Conservation (phyloP, 64 coral and sea anemone species). For the Montipora foliosa region DNA sequence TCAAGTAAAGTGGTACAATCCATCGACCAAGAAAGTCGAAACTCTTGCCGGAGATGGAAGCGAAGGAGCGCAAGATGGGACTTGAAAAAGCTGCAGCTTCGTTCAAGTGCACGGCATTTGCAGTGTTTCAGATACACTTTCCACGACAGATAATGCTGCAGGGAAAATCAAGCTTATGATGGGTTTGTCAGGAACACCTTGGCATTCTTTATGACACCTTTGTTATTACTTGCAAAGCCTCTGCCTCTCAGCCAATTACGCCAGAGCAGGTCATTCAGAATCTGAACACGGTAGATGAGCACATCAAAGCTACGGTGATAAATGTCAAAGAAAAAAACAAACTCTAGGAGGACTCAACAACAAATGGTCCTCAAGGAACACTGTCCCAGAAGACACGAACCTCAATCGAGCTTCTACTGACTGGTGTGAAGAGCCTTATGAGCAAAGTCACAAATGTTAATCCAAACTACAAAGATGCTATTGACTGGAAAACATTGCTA, state of each 20-base stretch:
- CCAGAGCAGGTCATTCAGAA: too few relatives aligned
- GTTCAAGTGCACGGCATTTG: conserved; percentile 68
- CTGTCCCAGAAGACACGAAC: too few relatives aligned
- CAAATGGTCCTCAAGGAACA: too few relatives aligned
- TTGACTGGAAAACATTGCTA: too few relatives aligned
- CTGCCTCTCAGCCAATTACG: conserved; percentile 8
- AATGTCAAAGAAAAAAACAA: too few relatives aligned
- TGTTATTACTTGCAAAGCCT: conserved; percentile 31
- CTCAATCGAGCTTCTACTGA: too few relatives aligned
- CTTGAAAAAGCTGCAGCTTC: conserved; percentile 70
- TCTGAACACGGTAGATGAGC: too few relatives aligned
- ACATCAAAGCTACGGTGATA: too few relatives aligned
- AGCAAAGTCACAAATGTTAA: too few relatives aligned
- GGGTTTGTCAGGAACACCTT: conserved; percentile 49
- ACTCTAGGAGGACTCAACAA: too few relatives aligned
- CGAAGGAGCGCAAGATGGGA: conserved; percentile 49
- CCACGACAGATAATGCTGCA: conserved; percentile 58
- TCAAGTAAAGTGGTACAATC: conserved; percentile 63
- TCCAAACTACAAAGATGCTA: too few relatives aligned
- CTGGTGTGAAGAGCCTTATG: too few relatives aligned
- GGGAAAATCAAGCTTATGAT: conserved; percentile 60
- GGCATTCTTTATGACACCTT: conserved; percentile 64
- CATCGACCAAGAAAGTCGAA: conserved; percentile 55
- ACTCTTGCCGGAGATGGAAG: conserved; percentile 63
- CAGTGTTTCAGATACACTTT: conserved; percentile 51